These are phyloP conservation scores for Cetoscarus ocellatus DNA, from an alignment of 2,797 vertebrate species.

Conservation along the genomic window DNA sequence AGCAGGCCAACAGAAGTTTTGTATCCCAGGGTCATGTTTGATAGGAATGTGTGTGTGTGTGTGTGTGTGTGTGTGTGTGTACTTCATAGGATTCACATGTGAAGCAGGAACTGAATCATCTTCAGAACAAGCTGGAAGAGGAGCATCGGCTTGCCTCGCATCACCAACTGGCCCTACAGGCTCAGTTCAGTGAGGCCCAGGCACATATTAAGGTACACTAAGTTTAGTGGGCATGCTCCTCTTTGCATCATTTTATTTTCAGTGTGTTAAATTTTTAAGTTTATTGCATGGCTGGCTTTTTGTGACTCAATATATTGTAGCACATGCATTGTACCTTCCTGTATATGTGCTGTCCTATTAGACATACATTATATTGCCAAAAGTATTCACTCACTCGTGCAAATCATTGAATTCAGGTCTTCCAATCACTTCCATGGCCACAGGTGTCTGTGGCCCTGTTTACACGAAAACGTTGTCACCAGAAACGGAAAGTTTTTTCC, in stretches of 20 bases:
- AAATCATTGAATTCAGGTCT: no score
- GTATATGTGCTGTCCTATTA: background rate
- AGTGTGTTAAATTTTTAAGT: background rate
- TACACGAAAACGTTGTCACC: no score
- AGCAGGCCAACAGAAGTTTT: background rate
- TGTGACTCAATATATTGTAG: background rate
- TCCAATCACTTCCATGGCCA: no score
- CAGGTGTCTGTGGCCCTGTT: no score
- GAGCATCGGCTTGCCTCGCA: slow-evolving; percentile 77
- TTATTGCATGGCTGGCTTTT: background rate
- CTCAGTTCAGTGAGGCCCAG: slow-evolving; percentile 81
- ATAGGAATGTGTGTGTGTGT: slow-evolving; percentile 16
- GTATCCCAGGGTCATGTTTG: background rate
- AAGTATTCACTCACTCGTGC: no score
- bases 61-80: slow-evolving; percentile 29
- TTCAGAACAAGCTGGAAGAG: slow-evolving; percentile 72
- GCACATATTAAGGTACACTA: slow-evolving; percentile 77
- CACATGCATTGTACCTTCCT: background rate
- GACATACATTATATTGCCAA: no score
- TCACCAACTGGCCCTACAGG: slow-evolving; percentile 81
- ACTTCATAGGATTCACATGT: slow-evolving; percentile 63
- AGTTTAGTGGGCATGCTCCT: background rate
- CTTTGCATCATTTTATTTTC: background rate
- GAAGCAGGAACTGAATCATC: slow-evolving; percentile 73
- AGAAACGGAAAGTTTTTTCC: no score